phyloP scores from a whole-genome alignment of 2,113 vertebrate species.

The Rattus rattus region DNA sequence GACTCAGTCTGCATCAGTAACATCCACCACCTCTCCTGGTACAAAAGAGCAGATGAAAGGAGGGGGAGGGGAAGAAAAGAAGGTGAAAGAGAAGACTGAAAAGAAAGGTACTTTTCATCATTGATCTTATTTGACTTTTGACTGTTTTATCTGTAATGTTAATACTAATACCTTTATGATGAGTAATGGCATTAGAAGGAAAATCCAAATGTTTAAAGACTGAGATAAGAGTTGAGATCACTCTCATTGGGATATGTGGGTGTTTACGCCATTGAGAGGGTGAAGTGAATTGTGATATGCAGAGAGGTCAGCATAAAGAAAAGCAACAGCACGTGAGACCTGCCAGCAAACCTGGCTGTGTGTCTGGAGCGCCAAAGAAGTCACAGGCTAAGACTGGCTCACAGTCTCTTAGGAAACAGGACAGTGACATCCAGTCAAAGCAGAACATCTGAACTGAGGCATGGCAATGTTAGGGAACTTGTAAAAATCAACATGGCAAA shows the following conservation, averaged over 20 bases:
- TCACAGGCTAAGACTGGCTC: conserved; percentile 11
- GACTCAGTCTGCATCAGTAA: conserved; percentile 66
- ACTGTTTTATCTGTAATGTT: neutral
- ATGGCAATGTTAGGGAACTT: neutral
- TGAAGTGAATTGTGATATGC: neutral
- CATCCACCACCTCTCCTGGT: conserved; percentile 71
- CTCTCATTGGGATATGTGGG: neutral
- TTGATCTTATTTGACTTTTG: conserved; percentile 27
- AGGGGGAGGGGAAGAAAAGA: conserved; percentile 88
- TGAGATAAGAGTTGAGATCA: conserved; percentile 16
- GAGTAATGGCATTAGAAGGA: neutral
- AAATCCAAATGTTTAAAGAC: conserved; percentile 43
- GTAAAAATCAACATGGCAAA: neutral
- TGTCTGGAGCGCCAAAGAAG: neutral
- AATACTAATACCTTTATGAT: neutral
- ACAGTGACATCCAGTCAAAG: neutral
- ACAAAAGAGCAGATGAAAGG: conserved; percentile 83
- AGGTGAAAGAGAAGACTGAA: conserved; percentile 92
- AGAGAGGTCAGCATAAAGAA: neutral
- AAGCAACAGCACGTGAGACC: neutral
- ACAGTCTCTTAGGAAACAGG: neutral
- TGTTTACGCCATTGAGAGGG: neutral
- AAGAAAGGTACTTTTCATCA: conserved; percentile 91
- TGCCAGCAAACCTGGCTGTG: neutral
- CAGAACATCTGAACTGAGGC: conserved; percentile 19